Percentiles rank a stretch among this genome's conserved stretches.
phyloP scores from a whole-genome alignment of 2,113 vertebrate genomes.

The Chrysochloris asiatica region DNA sequence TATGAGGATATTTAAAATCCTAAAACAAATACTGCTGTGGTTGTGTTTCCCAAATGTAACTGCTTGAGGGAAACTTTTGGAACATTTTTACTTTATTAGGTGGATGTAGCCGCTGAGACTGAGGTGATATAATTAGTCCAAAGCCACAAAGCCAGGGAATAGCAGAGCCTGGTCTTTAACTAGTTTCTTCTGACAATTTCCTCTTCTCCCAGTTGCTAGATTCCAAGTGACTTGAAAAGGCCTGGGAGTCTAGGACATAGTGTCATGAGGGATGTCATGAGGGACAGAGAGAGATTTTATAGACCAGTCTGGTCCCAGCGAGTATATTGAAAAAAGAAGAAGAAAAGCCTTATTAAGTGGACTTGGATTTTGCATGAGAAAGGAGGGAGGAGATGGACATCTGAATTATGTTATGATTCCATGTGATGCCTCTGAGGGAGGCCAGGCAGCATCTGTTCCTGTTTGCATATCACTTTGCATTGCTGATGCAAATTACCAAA shows the following conservation, averaged over 20 bases:
- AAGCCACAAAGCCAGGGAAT: not conserved
- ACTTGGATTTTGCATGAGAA: not conserved
- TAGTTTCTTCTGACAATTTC: not conserved
- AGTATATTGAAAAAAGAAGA: not conserved
- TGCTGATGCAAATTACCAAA: not conserved
- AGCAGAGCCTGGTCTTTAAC: not conserved
- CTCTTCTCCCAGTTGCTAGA: not conserved
- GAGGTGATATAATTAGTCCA: not conserved
- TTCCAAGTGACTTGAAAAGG: not conserved
- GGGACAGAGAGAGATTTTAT: not conserved
- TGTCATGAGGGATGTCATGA: no score
- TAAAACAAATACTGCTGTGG: no score
- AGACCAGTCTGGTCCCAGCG: not conserved
- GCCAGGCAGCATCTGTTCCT: not conserved
- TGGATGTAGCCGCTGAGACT: not conserved
- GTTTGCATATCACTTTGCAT: not conserved
- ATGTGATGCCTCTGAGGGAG: not conserved
- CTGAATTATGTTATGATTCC: not conserved
- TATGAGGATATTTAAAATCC: not conserved
- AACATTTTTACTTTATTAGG: not conserved
- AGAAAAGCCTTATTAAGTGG: not conserved
- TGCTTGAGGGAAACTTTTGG: not conserved
- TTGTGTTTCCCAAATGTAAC: not conserved
- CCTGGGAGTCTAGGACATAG: not conserved
- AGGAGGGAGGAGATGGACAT: not conserved